A percentile compares a stretch with the other conserved stretches of the same genome.
These are phyloP conservation scores for Dendrolimus kikuchii DNA, from an alignment of 1,140 invertebrate genomes.

Conservation along the genomic window DNA sequence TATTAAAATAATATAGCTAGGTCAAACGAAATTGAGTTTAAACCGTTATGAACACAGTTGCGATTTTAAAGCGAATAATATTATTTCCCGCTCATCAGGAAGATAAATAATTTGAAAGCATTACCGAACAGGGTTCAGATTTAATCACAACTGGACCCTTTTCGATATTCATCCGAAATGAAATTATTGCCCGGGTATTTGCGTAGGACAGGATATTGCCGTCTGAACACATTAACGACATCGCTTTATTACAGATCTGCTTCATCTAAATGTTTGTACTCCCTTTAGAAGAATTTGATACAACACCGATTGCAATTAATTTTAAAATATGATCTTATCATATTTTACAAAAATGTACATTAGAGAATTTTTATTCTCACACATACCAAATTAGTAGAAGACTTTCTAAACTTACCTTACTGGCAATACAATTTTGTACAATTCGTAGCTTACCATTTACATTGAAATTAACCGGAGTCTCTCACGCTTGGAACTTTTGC, in stretches of 20 bases:
- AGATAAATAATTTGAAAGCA: slow-evolving; percentile 25
- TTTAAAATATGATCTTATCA: no score
- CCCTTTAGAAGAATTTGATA: no score
- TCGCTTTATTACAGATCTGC: neutral
- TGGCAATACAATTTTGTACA: no score
- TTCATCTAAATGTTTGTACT: no score
- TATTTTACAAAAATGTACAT: no score
- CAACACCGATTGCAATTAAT: no score
- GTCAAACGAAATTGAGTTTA: neutral
- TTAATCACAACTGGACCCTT: slow-evolving; percentile 17
- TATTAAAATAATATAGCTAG: no score
- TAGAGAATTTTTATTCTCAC: no score
- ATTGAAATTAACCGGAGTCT: neutral
- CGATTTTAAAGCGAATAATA: slow-evolving; percentile 24
- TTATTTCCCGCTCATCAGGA: slow-evolving; percentile 39
- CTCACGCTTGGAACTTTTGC: slow-evolving; percentile 8
- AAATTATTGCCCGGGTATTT: slow-evolving; percentile 20
- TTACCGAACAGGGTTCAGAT: slow-evolving; percentile 19
- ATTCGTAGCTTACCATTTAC: no score
- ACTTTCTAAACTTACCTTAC: no score
- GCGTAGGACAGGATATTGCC: slow-evolving; percentile 40
- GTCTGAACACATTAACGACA: slow-evolving; percentile 28
- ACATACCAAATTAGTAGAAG: no score
- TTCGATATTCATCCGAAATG: slow-evolving; percentile 15
- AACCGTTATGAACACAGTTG: slow-evolving; percentile 24